These are phyloP conservation scores for Pasiphila rectangulata DNA, from an alignment of 2,888 invertebrate genomes.

Conservation along the genomic window DNA sequence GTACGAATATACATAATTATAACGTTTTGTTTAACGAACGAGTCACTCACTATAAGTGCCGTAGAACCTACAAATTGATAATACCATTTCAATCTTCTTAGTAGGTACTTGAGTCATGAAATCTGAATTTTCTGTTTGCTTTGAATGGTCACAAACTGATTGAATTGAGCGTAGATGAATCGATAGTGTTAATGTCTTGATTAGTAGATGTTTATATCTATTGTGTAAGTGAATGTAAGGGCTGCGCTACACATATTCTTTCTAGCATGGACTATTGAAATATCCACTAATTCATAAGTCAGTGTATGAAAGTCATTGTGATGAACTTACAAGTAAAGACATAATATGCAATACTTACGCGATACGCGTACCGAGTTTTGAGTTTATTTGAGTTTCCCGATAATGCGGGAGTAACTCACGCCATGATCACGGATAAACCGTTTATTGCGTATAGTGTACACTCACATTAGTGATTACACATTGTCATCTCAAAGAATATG, in stretches of 20 bases:
- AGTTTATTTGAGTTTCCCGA: too few relatives aligned
- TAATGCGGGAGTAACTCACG: too few relatives aligned
- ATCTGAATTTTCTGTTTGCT: conserved; percentile 3
- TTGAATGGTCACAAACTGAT: conserved; percentile 20
- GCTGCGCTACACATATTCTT: conserved; percentile 8
- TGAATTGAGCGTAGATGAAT: conserved; percentile 26
- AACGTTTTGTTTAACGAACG: conserved; percentile 50
- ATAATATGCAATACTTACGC: too few relatives aligned
- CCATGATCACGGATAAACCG: too few relatives aligned
- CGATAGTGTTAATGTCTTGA: conserved; percentile 8
- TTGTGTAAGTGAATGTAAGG: conserved; percentile 15
- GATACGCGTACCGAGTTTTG: too few relatives aligned
- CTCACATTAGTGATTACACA: too few relatives aligned
- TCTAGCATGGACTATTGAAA: too few relatives aligned
- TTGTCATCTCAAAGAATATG: conserved; percentile 3
- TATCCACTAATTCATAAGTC: too few relatives aligned
- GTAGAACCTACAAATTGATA: conserved; percentile 32
- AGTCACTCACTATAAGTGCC: conserved; percentile 72
- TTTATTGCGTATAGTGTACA: too few relatives aligned
- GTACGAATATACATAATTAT: conserved; percentile 42
- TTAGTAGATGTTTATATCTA: conserved; percentile 14
- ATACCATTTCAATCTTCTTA: conserved; percentile 4
- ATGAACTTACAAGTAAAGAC: too few relatives aligned
- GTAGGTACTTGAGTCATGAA: background rate
- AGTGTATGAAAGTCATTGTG: too few relatives aligned